Conservation (phyloP, 2,888 invertebrate genomes). For the Hypomecis punctinalis region DNA sequence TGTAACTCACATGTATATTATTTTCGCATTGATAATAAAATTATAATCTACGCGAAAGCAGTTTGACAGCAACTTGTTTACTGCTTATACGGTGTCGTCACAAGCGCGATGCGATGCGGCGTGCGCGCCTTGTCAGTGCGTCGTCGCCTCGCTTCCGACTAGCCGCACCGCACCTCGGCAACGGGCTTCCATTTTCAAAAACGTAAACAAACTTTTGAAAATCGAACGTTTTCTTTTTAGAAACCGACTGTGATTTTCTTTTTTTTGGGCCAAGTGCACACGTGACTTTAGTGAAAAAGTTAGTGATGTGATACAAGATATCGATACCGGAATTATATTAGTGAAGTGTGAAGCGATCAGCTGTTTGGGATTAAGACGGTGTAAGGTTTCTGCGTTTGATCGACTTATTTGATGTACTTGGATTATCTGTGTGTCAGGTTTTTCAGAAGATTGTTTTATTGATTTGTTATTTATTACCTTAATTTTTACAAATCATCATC, state of each 20-base stretch:
- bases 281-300: conserved; percentile 73
- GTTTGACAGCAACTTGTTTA: conserved; percentile 27
- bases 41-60: not conserved
- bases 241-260: conserved; percentile 41
- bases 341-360: conserved; percentile 60
- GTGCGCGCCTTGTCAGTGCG: conserved; percentile 64
- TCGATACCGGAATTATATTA: not conserved
- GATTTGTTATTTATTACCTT: too few relatives aligned
- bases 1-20: too few relatives aligned
- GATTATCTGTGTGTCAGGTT: not conserved
- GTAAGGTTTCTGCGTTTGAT: conserved; percentile 60
- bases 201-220: conserved; percentile 51
- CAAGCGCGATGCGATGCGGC: conserved; percentile 49
- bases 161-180: conserved; percentile 71
- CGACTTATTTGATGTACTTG: conserved; percentile 15
- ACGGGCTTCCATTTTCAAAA: conserved; percentile 49
- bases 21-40: too few relatives aligned
- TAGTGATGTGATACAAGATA: conserved; percentile 46
- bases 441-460: too few relatives aligned
- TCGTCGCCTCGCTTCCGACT: conserved; percentile 73
- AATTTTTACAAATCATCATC: too few relatives aligned
- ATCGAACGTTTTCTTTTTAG: conserved; percentile 43
- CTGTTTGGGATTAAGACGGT: conserved; percentile 54
- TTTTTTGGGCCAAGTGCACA: conserved; percentile 54
- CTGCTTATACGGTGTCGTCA: conserved; percentile 37